Evolutionary conservation across 2,797 vertebrate species (phyloP).

Genomic region (Gallinago solitaria): DNA sequence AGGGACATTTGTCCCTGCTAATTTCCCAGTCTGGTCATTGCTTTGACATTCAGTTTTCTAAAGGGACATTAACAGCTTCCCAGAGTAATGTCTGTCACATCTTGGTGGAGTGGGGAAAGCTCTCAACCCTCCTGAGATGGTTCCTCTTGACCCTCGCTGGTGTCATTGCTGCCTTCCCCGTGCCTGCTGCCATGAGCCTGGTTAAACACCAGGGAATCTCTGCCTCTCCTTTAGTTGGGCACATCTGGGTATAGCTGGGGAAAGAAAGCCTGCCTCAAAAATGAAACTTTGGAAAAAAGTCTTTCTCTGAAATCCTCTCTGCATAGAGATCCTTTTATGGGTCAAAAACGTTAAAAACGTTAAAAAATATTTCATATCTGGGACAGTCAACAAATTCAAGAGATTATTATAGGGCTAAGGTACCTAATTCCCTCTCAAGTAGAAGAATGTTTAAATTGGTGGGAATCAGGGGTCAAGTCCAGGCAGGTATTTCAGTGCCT

Average conservation of each 20-base stretch:
- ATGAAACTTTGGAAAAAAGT: background rate
- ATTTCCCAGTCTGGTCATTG: background rate
- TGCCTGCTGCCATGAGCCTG: background rate
- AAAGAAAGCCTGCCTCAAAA: background rate
- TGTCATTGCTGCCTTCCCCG: background rate
- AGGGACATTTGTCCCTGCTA: background rate
- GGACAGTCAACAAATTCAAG: background rate
- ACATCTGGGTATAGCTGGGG: background rate
- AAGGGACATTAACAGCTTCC: background rate
- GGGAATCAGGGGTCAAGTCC: conserved; percentile 20
- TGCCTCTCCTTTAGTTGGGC: background rate
- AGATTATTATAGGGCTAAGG: background rate
- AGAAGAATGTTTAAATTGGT: conserved; percentile 29
- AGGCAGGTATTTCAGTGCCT: conserved; percentile 24
- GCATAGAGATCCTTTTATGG: background rate
- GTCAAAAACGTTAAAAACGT: too few species aligned
- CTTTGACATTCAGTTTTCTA: background rate
- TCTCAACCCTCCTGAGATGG: background rate
- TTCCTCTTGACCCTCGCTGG: accelerated
- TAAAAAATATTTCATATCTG: background rate
- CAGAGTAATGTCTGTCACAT: accelerated
- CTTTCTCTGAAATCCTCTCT: background rate
- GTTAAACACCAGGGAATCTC: background rate
- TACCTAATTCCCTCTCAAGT: background rate
- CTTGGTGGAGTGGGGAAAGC: background rate